Conservation (phyloP, 2,888 invertebrate species). For the Chloroclysta siterata region DNA sequence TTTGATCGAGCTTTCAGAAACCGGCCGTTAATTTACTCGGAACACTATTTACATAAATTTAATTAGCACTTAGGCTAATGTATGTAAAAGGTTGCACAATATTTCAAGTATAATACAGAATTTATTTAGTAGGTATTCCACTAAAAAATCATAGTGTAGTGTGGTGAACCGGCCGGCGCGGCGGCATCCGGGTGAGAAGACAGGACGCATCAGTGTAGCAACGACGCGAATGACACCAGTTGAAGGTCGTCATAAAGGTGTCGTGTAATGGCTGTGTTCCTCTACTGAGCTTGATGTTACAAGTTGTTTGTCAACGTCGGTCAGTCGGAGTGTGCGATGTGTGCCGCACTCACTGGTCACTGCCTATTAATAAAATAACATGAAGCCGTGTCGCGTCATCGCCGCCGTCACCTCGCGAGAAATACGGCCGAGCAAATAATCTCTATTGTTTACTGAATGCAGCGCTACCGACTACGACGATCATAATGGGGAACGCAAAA, state of each 20-base stretch:
- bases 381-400: conserved; percentile 55
- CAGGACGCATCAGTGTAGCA: conserved; percentile 45
- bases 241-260: conserved; percentile 60
- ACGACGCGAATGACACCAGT: conserved; percentile 47
- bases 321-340: conserved; percentile 59
- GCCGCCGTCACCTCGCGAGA: conserved; percentile 45
- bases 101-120: not conserved
- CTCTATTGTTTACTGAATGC: conserved; percentile 61
- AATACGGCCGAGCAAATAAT: conserved; percentile 54
- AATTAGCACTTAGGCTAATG: not conserved
- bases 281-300: conserved; percentile 55
- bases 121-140: not conserved
- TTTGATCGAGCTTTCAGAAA: no score
- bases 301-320: conserved; percentile 76
- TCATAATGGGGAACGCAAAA: conserved; percentile 54
- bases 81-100: not conserved
- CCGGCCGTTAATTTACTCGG: no score
- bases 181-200: conserved; percentile 22
- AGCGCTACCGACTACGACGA: conserved; percentile 37
- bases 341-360: conserved; percentile 47
- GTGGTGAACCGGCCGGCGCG: not conserved
- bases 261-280: conserved; percentile 62
- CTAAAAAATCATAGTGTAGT: not conserved
- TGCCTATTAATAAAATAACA: conserved; percentile 72
- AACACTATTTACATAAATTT: no score